Conservation (phyloP, 2,797 vertebrate genomes). For the Rhabdomys pumilio region DNA sequence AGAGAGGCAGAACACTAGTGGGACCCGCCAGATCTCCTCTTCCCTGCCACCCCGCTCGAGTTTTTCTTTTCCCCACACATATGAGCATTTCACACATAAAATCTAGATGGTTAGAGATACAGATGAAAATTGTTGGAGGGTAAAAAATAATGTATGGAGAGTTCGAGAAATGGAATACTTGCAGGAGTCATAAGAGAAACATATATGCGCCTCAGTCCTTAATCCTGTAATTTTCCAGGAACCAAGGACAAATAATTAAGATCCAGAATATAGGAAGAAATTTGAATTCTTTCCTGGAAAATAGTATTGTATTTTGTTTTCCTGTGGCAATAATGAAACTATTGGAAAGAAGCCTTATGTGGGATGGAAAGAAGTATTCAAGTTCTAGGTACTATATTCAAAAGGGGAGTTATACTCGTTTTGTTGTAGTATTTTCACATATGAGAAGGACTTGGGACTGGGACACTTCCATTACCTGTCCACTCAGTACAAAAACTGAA, state of each 20-base stretch:
- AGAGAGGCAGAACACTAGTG: no score
- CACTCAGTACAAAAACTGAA: not conserved
- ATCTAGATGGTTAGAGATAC: not conserved
- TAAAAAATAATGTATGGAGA: not conserved
- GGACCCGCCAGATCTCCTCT: no score
- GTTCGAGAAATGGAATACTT: not conserved
- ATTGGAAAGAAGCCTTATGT: not conserved
- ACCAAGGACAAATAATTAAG: not conserved
- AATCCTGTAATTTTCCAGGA: rapidly evolving
- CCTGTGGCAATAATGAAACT: not conserved
- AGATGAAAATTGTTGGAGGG: not conserved
- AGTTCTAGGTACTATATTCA: not conserved
- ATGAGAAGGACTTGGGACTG: not conserved
- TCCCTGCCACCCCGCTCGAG: no score
- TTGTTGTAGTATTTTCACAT: not conserved
- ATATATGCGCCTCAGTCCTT: rapidly evolving
- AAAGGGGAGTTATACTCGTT: not conserved
- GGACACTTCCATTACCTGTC: not conserved
- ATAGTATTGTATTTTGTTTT: not conserved
- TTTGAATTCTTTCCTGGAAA: not conserved
- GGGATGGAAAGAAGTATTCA: not conserved
- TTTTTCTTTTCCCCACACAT: not conserved
- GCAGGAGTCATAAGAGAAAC: rapidly evolving
- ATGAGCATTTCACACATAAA: not conserved
- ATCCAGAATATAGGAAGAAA: not conserved